phyloP scores from a whole-genome alignment of 2,888 invertebrate genomes.

The Sinhomidia bicolor region DNA sequence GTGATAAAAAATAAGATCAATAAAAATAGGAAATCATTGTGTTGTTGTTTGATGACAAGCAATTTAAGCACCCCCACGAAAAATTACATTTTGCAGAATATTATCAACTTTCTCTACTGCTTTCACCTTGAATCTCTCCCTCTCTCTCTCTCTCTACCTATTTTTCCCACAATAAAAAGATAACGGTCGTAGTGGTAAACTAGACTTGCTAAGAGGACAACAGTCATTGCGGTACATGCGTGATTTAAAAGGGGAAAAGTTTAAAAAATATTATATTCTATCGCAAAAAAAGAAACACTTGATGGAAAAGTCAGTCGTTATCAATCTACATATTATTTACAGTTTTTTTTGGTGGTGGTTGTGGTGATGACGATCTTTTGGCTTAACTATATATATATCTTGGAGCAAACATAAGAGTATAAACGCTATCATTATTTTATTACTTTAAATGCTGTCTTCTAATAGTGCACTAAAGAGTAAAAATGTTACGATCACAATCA shows the following conservation, averaged over 20 bases:
- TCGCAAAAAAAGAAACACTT: not conserved
- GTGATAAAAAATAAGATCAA: not conserved
- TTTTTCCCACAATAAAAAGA: no score
- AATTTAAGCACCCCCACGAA: not conserved
- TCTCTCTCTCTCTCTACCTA: no score
- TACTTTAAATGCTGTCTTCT: not conserved
- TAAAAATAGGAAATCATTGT: not conserved
- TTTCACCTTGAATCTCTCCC: no score
- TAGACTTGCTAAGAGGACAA: no score
- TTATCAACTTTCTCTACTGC: no score
- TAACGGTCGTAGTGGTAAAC: no score
- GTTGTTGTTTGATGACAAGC: not conserved
- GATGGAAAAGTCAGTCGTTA: constrained; percentile 8
- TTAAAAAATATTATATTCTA: not conserved
- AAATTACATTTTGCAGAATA: not conserved
- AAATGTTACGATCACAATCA: constrained; percentile 14
- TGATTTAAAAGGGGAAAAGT: not conserved
- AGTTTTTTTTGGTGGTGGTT: not conserved
- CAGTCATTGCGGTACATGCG: no score
- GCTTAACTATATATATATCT: no score
- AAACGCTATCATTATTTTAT: not conserved
- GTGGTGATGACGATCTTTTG: no score
- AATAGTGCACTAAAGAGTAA: not conserved
- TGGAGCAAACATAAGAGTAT: not conserved
- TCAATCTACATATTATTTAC: not conserved